Conservation (phyloP, 1,140 invertebrate species). For the Drosophila navojoa region DNA sequence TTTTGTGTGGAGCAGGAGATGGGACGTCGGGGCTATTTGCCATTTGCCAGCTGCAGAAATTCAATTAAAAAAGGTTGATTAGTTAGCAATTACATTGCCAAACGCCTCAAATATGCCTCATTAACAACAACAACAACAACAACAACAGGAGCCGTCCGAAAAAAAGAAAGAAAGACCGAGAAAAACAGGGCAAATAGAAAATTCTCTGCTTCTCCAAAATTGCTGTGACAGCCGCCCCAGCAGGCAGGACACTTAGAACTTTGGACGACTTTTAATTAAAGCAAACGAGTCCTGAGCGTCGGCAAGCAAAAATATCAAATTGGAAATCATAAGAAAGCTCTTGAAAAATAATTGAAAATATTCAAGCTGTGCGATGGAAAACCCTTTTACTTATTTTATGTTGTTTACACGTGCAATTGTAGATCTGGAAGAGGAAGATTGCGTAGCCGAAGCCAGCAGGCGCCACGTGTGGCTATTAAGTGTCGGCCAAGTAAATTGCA, state of each 20-base stretch:
- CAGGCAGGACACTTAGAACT: constrained; percentile 36
- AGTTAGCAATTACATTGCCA: constrained; percentile 67
- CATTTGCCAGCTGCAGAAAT: constrained; percentile 59
- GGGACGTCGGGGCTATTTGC: constrained; percentile 2
- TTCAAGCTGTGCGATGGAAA: constrained; percentile 18
- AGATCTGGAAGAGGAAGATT: constrained; percentile 17
- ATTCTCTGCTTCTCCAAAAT: not conserved
- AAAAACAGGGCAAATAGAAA: constrained; percentile 7
- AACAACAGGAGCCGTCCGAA: constrained; percentile 1
- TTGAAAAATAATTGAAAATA: constrained; percentile 49
- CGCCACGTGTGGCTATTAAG: constrained; percentile 11
- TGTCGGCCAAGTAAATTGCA: constrained; percentile 32
- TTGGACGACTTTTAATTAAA: constrained; percentile 44
- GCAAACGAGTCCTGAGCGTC: constrained; percentile 8
- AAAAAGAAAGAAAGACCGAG: not conserved
- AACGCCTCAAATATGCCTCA: constrained; percentile 61
- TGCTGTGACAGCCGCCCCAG: constrained; percentile 10
- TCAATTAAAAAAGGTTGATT: constrained; percentile 82
- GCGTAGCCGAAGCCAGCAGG: not conserved
- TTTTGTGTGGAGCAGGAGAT: constrained; percentile 14
- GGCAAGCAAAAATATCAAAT: constrained; percentile 39
- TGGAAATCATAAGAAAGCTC: constrained; percentile 16
- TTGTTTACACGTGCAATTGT: constrained; percentile 8
- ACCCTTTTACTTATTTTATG: constrained; percentile 31
- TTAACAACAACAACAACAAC: constrained; percentile 37